Percentiles rank a stretch among this genome's conserved stretches.
Evolutionary conservation across 2,113 vertebrate species (phyloP).

Genomic region (Grantiella picta): DNA sequence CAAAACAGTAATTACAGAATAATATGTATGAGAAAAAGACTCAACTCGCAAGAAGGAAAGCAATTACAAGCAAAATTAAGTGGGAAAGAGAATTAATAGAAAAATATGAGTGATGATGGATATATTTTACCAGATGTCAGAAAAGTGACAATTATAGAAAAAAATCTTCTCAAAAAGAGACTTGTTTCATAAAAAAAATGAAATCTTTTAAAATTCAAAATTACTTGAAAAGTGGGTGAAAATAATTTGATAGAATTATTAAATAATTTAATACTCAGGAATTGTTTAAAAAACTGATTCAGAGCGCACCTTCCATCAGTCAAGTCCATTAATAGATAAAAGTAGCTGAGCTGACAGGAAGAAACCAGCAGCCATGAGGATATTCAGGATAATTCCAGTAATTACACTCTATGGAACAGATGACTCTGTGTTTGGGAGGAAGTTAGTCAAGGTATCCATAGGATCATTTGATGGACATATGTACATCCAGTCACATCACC

Average conservation of each 20-base stretch:
- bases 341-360: neutral
- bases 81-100: slow-evolving; percentile 5
- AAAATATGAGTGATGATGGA: slow-evolving; percentile 38
- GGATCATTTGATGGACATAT: neutral
- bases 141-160: neutral
- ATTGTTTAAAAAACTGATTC: neutral
- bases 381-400: neutral
- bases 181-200: neutral
- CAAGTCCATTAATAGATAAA: neutral
- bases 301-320: neutral
- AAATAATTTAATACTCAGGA: neutral
- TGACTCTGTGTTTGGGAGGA: neutral
- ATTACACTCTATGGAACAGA: neutral
- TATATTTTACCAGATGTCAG: slow-evolving; percentile 17
- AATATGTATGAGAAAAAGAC: slow-evolving; percentile 3
- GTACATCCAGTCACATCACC: neutral
- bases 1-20: slow-evolving; percentile 59
- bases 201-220: neutral
- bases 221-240: neutral
- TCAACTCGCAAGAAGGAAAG: neutral
- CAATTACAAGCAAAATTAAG: slow-evolving; percentile 31
- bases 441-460: neutral
- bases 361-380: neutral
- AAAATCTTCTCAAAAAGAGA: neutral
- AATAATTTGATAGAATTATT: neutral